A percentile compares a stretch with the other conserved stretches of the same genome.
Conservation (phyloP, 2,113 vertebrate genomes). For the Epinephelus cyanopodus region DNA sequence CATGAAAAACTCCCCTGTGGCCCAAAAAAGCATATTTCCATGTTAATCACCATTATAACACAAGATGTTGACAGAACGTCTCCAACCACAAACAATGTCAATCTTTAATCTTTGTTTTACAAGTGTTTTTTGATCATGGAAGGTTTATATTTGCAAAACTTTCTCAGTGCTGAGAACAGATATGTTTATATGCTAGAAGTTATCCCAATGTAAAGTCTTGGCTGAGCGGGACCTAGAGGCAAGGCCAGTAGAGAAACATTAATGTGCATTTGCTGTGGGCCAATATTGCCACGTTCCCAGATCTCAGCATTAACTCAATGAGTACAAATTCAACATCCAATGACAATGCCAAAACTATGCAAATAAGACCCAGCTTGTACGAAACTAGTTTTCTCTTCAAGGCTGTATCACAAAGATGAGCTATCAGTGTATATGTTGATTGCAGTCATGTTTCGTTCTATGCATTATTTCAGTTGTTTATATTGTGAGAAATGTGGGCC, state of each 20-base stretch:
- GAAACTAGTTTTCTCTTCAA: not conserved
- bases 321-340: not conserved
- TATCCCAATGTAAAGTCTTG: not conserved
- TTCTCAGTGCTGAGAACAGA: not conserved
- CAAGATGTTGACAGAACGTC: not conserved
- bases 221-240: not conserved
- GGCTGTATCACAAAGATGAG: not conserved
- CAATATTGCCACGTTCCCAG: not conserved
- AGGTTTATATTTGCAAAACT: too few relatives aligned
- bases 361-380: not conserved
- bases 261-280: not conserved
- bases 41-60: not conserved
- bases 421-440: not conserved
- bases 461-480: not conserved
- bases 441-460: not conserved
- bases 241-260: not conserved
- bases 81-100: not conserved
- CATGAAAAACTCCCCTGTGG: not conserved
- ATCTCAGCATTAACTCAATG: not conserved
- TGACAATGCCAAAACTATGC: not conserved
- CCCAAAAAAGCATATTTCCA: not conserved
- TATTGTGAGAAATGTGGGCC: not conserved
- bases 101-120: not conserved
- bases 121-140: not conserved
- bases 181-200: not conserved